phyloP scores from a whole-genome alignment of 2,888 invertebrate species.

The Abrostola triplasia region DNA sequence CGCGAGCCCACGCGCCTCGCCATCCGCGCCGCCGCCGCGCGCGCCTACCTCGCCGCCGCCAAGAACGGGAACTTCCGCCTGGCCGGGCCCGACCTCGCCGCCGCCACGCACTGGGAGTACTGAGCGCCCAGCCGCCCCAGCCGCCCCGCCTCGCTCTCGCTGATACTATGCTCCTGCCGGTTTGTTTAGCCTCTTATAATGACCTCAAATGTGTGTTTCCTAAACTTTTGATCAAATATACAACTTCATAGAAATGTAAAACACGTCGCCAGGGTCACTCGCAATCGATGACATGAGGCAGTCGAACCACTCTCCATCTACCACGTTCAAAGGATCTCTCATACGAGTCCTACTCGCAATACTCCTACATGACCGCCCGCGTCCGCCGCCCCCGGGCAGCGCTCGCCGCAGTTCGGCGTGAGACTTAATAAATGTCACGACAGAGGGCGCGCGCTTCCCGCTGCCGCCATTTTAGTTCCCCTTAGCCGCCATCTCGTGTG shows the following conservation, averaged over 20 bases:
- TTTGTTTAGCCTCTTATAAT: too few relatives aligned
- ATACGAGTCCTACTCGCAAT: conserved; percentile 67
- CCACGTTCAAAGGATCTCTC: conserved; percentile 60
- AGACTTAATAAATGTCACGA: conserved; percentile 63
- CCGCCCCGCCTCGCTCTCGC: conserved; percentile 1
- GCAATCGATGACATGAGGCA: not conserved
- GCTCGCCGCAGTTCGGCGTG: conserved; percentile 59
- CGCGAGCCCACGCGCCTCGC: conserved; percentile 97
- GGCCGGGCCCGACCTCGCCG: conserved; percentile 92
- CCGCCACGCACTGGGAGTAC: conserved; percentile 98
- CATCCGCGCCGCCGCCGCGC: conserved; percentile 93
- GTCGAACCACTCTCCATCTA: not conserved
- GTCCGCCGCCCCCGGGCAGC: conserved; percentile 44
- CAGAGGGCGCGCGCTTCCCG: conserved; percentile 58
- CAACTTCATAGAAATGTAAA: too few relatives aligned
- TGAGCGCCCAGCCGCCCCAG: conserved; percentile 77
- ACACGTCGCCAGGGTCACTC: too few relatives aligned
- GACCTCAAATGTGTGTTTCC: too few relatives aligned
- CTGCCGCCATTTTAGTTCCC: conserved; percentile 68
- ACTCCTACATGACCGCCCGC: conserved; percentile 71
- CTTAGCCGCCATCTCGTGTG: conserved; percentile 74
- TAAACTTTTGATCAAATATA: too few relatives aligned
- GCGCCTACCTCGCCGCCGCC: conserved; percentile 94
- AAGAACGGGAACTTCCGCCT: conserved; percentile 97
- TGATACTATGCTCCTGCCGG: not conserved